Evolutionary conservation across 1,140 invertebrate species (phyloP).

Genomic region (Holotrichia oblita): DNA sequence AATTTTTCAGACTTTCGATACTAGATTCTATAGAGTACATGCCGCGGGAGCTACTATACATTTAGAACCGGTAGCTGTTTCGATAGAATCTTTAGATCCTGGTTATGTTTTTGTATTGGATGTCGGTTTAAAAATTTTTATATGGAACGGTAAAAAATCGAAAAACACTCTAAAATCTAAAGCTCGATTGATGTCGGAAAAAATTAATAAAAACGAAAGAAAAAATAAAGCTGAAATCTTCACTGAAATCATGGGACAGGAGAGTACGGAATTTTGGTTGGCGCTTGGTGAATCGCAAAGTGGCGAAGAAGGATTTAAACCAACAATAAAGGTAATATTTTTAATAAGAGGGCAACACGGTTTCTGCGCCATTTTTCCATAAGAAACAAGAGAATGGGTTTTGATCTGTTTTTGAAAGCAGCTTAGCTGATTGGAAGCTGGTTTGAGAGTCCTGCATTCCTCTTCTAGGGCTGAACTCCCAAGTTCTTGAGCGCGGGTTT

Average conservation of each 20-base stretch:
- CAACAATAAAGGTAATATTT: conserved; percentile 45
- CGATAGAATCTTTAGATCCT: conserved; percentile 81
- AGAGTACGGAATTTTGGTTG: conserved; percentile 87
- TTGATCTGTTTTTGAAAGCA: too few species aligned
- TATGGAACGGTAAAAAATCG: conserved; percentile 93
- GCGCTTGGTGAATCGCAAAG: conserved; percentile 66
- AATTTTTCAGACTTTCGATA: conserved; percentile 76
- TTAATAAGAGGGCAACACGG: too few species aligned
- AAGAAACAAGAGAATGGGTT: too few species aligned
- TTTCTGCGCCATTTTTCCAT: too few species aligned
- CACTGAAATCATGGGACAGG: conserved; percentile 82
- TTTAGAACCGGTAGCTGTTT: conserved; percentile 87
- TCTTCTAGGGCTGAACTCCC: too few species aligned
- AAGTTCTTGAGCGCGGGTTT: too few species aligned
- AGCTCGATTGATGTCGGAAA: conserved; percentile 94
- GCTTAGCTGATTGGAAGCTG: too few species aligned
- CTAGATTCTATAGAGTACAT: conserved; percentile 89
- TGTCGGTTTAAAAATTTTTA: conserved; percentile 84
- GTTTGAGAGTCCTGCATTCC: too few species aligned
- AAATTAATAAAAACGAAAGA: conserved; percentile 98
- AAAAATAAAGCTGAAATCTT: conserved; percentile 95
- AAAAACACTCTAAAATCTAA: conserved; percentile 97
- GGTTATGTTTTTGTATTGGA: conserved; percentile 94
- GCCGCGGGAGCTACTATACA: conserved; percentile 88
- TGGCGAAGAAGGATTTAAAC: conserved; percentile 56